phyloP scores from a whole-genome alignment of 1,140 invertebrate species.

The Drosophila gunungcola region DNA sequence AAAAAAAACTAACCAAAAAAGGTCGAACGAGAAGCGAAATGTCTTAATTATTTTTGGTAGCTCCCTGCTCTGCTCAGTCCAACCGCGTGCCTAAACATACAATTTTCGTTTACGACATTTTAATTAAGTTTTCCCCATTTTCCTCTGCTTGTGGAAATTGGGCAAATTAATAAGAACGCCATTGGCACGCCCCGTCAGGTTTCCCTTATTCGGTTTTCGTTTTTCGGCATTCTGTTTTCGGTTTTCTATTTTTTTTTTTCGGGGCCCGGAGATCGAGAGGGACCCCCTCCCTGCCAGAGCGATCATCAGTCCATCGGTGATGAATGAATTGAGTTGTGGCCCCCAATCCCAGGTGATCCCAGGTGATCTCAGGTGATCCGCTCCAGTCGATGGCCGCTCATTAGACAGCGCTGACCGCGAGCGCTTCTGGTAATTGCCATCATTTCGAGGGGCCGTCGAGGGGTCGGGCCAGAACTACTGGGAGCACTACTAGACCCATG shows the following conservation, averaged over 20 bases:
- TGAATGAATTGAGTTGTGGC: conserved; percentile 73
- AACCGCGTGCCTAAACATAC: conserved; percentile 64
- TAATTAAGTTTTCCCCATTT: conserved; percentile 78
- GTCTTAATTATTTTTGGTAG: conserved; percentile 81
- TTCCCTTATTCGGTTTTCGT: conserved; percentile 1
- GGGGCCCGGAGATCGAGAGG: neutral
- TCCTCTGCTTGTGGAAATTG: conserved; percentile 68
- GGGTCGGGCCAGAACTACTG: conserved; percentile 4
- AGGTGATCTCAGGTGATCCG: conserved; percentile 55
- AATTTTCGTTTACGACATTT: conserved; percentile 84
- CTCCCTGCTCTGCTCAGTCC: conserved; percentile 1
- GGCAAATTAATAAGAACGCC: conserved; percentile 81
- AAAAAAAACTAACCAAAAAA: conserved; percentile 6
- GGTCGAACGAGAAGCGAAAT: conserved; percentile 69
- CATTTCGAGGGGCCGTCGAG: conserved; percentile 44
- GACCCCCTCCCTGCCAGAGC: conserved; percentile 2
- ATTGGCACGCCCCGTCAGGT: conserved; percentile 78
- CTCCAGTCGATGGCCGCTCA: conserved; percentile 58
- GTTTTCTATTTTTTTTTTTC: conserved; percentile 3
- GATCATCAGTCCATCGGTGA: conserved; percentile 69
- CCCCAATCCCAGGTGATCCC: conserved; percentile 5
- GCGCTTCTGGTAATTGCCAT: conserved; percentile 77
- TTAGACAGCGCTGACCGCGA: conserved; percentile 71
- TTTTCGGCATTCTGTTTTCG: neutral
- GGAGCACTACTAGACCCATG: conserved; percentile 47